Conservation (phyloP, 2,113 vertebrate species). For the Perognathus longimembris region DNA sequence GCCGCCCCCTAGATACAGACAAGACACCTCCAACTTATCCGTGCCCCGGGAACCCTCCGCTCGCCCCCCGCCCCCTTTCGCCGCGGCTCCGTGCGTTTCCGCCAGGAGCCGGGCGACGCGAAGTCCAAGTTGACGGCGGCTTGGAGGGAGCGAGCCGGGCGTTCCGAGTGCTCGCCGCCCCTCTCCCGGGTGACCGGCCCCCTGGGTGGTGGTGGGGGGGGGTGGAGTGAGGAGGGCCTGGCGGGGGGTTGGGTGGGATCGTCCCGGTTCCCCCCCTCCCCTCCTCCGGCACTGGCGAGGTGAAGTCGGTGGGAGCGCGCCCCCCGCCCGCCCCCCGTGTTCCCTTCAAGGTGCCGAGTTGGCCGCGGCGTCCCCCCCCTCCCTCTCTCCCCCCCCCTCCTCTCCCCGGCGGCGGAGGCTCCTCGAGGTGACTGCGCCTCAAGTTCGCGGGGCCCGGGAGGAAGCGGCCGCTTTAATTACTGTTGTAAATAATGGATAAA, state of each 20-base stretch:
- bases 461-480: slow-evolving; percentile 81
- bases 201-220: too few species aligned
- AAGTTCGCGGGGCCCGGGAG: slow-evolving; percentile 78
- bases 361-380: not conserved
- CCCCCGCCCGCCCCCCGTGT: not conserved
- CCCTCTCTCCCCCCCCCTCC: too few species aligned
- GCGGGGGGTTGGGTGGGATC: not conserved
- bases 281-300: not conserved
- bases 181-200: not conserved
- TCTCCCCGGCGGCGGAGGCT: not conserved
- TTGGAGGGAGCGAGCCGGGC: not conserved
- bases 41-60: slow-evolving; percentile 50
- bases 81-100: slow-evolving; percentile 43
- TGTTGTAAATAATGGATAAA: slow-evolving; percentile 87
- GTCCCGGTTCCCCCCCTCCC: not conserved
- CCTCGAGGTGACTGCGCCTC: slow-evolving; percentile 72
- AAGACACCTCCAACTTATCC: slow-evolving; percentile 73
- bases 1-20: too few species aligned
- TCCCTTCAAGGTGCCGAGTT: slow-evolving; percentile 50
- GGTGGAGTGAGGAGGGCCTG: not conserved
- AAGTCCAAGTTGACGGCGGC: slow-evolving; percentile 42
- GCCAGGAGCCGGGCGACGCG: slow-evolving; percentile 22
- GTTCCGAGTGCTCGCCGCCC: not conserved
- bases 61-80: too few species aligned
- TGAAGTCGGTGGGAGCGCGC: not conserved